phyloP scores from a whole-genome alignment of 2,797 vertebrate genomes.

The Pseudomugil gertrudae region DNA sequence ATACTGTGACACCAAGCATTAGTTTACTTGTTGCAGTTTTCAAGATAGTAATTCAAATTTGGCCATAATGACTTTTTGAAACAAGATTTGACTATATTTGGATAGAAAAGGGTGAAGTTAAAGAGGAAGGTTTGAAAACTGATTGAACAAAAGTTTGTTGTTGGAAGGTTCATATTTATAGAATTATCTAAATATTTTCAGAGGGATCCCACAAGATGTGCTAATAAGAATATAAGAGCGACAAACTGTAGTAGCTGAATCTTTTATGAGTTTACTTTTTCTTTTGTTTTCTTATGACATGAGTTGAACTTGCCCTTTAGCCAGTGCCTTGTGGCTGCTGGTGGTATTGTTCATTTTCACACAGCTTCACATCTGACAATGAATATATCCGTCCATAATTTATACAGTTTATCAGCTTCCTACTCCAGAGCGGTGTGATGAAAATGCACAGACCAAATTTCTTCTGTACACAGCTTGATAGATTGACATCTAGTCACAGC shows the following conservation, averaged over 20 bases:
- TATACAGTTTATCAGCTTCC: background rate
- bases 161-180: too few species aligned
- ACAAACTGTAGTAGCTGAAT: too few species aligned
- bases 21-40: background rate
- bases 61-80: background rate
- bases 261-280: too few species aligned
- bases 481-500: background rate
- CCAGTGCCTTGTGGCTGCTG: too few species aligned
- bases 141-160: too few species aligned
- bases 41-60: background rate
- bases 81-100: background rate
- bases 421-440: background rate
- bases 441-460: background rate
- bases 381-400: background rate
- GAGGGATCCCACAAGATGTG: too few species aligned
- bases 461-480: background rate
- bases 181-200: too few species aligned
- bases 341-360: background rate
- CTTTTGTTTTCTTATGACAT: too few species aligned
- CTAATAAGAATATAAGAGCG: too few species aligned
- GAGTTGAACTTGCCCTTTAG: too few species aligned
- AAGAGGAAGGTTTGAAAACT: background rate
- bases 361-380: background rate
- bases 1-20: background rate
- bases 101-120: too few species aligned